Conservation (phyloP, 2,113 vertebrate genomes). For the Todiramphus chloris region DNA sequence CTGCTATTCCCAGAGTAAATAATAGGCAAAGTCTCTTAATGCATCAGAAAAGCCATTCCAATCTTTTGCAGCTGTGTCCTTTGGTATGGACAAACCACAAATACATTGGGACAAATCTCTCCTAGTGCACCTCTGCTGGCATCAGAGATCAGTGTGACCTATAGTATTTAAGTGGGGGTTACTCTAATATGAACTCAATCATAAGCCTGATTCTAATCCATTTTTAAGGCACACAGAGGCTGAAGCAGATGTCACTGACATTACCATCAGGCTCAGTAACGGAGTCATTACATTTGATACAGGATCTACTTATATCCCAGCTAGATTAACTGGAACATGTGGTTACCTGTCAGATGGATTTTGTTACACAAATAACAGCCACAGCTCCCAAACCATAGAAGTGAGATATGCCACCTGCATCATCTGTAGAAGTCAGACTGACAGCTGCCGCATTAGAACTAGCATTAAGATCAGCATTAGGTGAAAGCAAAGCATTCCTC, state of each 20-base stretch:
- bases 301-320: constrained; percentile 12
- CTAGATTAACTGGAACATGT: constrained; percentile 5
- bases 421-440: neutral
- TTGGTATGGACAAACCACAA: neutral
- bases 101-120: neutral
- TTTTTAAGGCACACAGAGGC: neutral
- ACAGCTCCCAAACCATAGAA: neutral
- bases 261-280: neutral
- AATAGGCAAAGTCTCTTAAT: neutral
- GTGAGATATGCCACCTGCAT: neutral
- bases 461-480: neutral
- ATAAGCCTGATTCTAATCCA: neutral
- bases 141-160: neutral
- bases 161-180: neutral
- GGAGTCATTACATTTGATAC: neutral
- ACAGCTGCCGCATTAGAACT: neutral
- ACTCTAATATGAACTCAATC: neutral
- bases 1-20: constrained; percentile 15
- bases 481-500: neutral
- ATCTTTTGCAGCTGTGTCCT: neutral
- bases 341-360: neutral
- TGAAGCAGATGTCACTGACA: constrained; percentile 6
- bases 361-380: neutral
- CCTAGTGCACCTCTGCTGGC: neutral
- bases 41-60: neutral